Conservation (phyloP, 2,113 vertebrate genomes). For the Podocnemis expansa region DNA sequence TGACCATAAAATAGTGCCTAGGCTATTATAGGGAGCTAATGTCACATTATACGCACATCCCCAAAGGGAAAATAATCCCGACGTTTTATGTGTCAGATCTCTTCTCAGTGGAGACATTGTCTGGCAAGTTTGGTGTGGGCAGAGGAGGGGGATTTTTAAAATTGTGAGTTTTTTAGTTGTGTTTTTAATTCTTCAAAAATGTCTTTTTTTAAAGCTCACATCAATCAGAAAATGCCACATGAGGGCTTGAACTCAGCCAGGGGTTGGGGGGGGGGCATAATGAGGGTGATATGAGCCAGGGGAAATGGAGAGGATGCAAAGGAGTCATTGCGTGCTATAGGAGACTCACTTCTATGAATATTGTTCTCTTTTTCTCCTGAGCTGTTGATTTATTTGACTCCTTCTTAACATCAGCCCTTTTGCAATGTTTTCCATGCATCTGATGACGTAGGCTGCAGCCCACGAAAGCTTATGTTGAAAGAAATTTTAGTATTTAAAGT, state of each 20-base stretch:
- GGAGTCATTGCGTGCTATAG: neutral
- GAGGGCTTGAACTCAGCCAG: neutral
- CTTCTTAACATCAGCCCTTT: neutral
- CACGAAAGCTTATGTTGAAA: no score
- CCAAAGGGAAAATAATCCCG: neutral
- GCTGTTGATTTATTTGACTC: neutral
- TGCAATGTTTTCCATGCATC: neutral
- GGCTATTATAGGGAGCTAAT: neutral
- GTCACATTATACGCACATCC: neutral
- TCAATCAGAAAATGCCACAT: neutral
- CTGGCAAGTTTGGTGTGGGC: neutral
- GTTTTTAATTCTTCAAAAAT: neutral
- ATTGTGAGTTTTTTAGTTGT: no score
- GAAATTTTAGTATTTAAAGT: no score
- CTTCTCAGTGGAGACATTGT: neutral
- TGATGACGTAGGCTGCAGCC: no score
- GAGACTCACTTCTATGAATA: neutral
- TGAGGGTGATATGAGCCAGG: neutral
- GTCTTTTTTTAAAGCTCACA: neutral
- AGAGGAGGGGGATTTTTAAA: no score
- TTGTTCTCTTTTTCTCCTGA: neutral
- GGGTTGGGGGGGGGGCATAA: neutral
- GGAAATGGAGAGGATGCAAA: neutral
- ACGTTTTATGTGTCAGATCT: neutral
- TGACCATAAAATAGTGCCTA: neutral